Evolutionary conservation across 2,888 invertebrate genomes (phyloP).

Genomic region (Drosophila sordidula): DNA sequence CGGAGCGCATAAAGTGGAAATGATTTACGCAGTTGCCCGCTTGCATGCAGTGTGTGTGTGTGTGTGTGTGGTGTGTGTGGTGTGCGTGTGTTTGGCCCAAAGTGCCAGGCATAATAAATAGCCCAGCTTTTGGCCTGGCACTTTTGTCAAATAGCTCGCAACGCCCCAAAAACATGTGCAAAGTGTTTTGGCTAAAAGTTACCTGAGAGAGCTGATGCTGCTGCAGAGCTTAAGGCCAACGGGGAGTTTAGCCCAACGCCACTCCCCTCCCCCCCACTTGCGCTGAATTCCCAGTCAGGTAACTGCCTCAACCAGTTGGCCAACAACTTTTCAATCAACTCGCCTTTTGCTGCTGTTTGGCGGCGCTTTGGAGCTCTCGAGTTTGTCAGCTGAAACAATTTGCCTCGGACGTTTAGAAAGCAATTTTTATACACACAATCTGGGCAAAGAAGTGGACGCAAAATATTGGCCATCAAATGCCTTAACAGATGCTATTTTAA

Average conservation of each 20-base stretch:
- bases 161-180: conserved; percentile 61
- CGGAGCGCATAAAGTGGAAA: conserved; percentile 78
- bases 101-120: conserved; percentile 71
- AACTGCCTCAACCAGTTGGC: conserved; percentile 26
- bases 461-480: neutral
- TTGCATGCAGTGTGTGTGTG: conserved; percentile 29
- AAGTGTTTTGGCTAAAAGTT: conserved; percentile 63
- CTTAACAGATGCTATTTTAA: neutral
- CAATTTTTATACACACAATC: conserved; percentile 33
- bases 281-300: neutral
- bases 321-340: conserved; percentile 71
- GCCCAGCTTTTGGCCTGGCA: conserved; percentile 72
- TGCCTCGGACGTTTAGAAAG: conserved; percentile 35
- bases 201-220: conserved; percentile 32
- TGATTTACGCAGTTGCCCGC: conserved; percentile 75
- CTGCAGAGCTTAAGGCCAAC: conserved; percentile 28
- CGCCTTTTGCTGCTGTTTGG: conserved; percentile 43
- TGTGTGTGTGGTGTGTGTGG: conserved; percentile 20
- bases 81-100: conserved; percentile 27
- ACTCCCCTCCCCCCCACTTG: neutral
- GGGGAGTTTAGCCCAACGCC: conserved; percentile 1
- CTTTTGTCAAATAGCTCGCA: conserved; percentile 73
- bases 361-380: conserved; percentile 15
- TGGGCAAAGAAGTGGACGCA: conserved; percentile 5
- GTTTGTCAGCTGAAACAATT: conserved; percentile 49